Conservation (phyloP, 2,113 vertebrate species). For the Helogale parvula region DNA sequence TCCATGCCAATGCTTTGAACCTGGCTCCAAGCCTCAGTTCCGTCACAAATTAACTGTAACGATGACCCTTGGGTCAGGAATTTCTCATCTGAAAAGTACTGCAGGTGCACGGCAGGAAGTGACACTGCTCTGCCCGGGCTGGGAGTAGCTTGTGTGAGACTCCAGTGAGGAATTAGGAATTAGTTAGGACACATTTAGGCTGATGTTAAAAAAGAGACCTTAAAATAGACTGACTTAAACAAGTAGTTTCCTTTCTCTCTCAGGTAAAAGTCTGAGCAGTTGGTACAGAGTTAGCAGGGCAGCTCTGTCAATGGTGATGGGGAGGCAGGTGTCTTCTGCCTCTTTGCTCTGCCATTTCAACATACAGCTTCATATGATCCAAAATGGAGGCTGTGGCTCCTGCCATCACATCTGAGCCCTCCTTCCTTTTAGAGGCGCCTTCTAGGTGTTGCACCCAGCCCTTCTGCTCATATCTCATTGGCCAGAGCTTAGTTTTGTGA, state of each 20-base stretch:
- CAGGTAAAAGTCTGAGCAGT: neutral
- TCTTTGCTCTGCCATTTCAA: neutral
- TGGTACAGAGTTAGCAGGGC: neutral
- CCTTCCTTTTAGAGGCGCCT: neutral
- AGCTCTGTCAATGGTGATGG: neutral
- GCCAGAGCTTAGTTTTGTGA: neutral
- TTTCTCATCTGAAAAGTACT: neutral
- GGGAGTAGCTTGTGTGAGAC: neutral
- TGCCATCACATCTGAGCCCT: neutral
- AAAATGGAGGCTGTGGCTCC: neutral
- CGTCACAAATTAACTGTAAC: neutral
- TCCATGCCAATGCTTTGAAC: neutral
- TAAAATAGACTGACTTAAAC: neutral
- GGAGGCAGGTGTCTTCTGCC: neutral
- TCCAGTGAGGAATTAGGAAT: neutral
- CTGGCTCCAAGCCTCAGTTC: neutral
- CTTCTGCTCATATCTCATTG: neutral
- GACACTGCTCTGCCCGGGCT: neutral
- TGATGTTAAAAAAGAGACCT: neutral
- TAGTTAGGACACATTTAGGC: neutral
- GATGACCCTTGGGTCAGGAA: neutral
- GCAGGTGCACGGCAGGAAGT: neutral
- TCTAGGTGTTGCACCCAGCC: neutral
- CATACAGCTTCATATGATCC: neutral
- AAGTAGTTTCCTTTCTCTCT: neutral